Percentiles rank a stretch among this genome's conserved stretches.
These are phyloP conservation scores for Pocillopora damicornis DNA, from an alignment of 64 coral and sea anemone genomes.

Conservation along the genomic window DNA sequence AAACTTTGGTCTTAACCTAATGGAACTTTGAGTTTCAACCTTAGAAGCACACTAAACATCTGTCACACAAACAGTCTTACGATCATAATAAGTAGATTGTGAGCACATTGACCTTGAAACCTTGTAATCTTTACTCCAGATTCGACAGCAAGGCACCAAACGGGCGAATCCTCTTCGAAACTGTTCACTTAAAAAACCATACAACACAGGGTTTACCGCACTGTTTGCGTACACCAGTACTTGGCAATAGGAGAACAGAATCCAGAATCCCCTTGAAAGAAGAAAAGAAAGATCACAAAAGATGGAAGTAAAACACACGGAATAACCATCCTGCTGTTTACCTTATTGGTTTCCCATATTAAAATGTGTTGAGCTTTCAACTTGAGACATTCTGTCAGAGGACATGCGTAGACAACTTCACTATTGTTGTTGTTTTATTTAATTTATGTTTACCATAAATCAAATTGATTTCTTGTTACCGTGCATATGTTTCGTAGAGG, in stretches of 20 bases:
- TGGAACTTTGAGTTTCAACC: not conserved
- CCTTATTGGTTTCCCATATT: no score
- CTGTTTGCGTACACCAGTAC: constrained; percentile 80
- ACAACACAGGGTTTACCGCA: constrained; percentile 75
- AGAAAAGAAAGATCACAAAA: not conserved
- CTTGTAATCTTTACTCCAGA: constrained; percentile 8
- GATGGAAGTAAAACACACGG: no score
- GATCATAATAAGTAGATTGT: constrained; percentile 20
- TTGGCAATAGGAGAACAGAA: constrained; percentile 76
- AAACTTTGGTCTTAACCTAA: not conserved
- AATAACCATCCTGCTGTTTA: no score
- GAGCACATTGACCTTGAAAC: constrained; percentile 28
- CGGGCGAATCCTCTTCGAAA: constrained; percentile 73
- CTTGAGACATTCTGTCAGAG: no score
- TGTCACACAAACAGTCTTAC: not conserved
- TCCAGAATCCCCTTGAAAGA: constrained; percentile 57
- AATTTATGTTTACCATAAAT: no score
- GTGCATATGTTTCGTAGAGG: no score
- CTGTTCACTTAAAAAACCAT: constrained; percentile 78
- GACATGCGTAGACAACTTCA: no score
- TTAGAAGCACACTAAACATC: not conserved
- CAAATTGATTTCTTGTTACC: no score
- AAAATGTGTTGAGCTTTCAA: no score
- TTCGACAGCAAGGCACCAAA: constrained; percentile 40
- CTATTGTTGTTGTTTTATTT: no score